Conservation (phyloP, 2,888 invertebrate species). For the Liodrosophila aerea region DNA sequence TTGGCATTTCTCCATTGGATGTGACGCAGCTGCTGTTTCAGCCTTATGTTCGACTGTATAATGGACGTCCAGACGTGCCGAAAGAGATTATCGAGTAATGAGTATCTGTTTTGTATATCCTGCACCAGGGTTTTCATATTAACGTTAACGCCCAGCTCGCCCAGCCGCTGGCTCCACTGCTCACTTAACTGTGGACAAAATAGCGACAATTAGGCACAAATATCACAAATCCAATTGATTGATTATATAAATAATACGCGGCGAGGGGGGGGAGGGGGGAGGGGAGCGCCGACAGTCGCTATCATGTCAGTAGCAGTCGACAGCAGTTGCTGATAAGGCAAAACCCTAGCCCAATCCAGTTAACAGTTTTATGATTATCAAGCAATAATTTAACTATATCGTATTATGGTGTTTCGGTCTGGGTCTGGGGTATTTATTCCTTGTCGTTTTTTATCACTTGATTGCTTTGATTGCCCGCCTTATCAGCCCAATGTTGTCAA, state of each 20-base stretch:
- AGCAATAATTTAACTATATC: no score
- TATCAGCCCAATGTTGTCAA: constrained; percentile 29
- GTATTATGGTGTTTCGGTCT: not conserved
- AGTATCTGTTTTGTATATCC: constrained; percentile 80
- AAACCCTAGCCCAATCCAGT: no score
- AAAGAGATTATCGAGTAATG: constrained; percentile 78
- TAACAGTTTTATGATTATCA: constrained; percentile 17
- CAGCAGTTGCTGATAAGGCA: no score
- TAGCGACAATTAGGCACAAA: no score
- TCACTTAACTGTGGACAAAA: no score
- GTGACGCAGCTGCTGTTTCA: constrained; percentile 75
- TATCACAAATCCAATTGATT: no score
- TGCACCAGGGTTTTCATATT: constrained; percentile 70
- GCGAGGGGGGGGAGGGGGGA: no score
- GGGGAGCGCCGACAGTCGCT: no score
- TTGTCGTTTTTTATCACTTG: constrained; percentile 16
- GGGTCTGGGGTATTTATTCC: not conserved
- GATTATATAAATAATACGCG: no score
- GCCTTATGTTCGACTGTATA: constrained; percentile 72
- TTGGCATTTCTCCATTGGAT: constrained; percentile 92
- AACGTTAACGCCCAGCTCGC: no score
- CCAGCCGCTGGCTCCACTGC: no score
- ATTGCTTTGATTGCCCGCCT: constrained; percentile 29
- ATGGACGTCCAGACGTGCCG: constrained; percentile 79
- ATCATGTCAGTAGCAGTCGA: not conserved